Conservation (phyloP, 1,140 invertebrate genomes). For the Orussus abietinus region DNA sequence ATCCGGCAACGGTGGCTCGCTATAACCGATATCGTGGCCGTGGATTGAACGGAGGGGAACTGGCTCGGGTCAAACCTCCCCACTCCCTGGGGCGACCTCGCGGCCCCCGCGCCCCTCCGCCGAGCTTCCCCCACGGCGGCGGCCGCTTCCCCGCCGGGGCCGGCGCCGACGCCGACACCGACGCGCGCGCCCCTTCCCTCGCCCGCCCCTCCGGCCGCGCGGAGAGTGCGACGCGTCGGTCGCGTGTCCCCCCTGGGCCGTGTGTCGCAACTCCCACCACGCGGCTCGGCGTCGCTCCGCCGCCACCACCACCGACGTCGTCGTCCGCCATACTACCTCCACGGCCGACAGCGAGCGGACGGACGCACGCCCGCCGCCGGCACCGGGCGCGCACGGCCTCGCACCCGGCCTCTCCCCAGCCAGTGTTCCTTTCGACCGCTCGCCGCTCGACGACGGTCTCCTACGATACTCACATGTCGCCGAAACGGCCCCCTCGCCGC, state of each 20-base stretch:
- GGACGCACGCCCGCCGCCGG: constrained; percentile 15
- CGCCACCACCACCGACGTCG: constrained; percentile 15
- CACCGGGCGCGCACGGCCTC: constrained; percentile 21
- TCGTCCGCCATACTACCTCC: constrained; percentile 9
- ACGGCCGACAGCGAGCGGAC: constrained; percentile 1
- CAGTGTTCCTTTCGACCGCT: constrained; percentile 48
- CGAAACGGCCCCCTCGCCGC: too few species aligned
- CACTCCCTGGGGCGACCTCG: constrained; percentile 24
- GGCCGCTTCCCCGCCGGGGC: not conserved
- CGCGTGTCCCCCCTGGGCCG: constrained; percentile 9
- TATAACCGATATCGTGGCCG: constrained; percentile 54
- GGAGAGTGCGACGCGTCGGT: not conserved
- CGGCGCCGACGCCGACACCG: not conserved
- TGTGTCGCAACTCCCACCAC: constrained; percentile 10
- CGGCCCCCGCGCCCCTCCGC: constrained; percentile 23
- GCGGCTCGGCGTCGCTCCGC: constrained; percentile 8
- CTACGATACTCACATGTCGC: constrained; percentile 28
- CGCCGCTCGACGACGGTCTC: constrained; percentile 26
- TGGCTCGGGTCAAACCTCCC: constrained; percentile 48
- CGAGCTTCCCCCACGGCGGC: constrained; percentile 9
- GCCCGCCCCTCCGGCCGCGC: constrained; percentile 1
- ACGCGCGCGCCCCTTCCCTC: not conserved
- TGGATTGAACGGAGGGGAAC: constrained; percentile 52
- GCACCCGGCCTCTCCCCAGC: constrained; percentile 43
- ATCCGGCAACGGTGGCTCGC: constrained; percentile 50